phyloP scores from a whole-genome alignment of 2,113 vertebrate genomes.

The Polypterus bichir region DNA sequence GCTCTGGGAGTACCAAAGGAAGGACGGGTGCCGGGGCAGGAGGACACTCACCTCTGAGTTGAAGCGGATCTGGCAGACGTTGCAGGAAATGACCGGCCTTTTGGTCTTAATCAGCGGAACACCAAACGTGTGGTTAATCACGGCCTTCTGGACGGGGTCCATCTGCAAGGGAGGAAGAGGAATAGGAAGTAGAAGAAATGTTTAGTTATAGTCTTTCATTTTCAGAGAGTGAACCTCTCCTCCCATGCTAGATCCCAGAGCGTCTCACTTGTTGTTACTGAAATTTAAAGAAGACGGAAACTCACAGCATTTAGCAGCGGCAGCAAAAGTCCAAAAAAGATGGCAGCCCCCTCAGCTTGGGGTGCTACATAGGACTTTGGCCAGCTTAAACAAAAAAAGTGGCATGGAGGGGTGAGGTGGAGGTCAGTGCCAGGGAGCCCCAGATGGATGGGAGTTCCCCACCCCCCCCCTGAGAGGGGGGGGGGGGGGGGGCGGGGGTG shows the following conservation, averaged over 20 bases:
- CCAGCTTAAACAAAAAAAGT: conserved; percentile 15
- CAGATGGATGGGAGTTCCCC: conserved; percentile 22
- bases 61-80: conserved; percentile 88
- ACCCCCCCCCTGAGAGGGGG: no score
- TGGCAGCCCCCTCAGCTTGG: no score
- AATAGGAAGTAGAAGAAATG: background rate
- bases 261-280: conserved; percentile 39
- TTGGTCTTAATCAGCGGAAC: conserved; percentile 74
- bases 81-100: conserved; percentile 79
- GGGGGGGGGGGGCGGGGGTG: no score
- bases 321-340: conserved; percentile 7
- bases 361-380: conserved; percentile 1
- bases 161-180: conserved; percentile 50
- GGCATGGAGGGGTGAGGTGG: conserved; percentile 7
- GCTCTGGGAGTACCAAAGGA: no score
- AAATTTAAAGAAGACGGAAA: conserved; percentile 17
- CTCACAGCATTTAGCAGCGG: conserved; percentile 25
- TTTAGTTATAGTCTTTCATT: background rate
- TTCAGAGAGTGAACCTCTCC: background rate
- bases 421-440: background rate
- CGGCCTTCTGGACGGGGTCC: conserved; percentile 86
- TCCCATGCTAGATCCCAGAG: conserved; percentile 20
- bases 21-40: no score
- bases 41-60: conserved; percentile 72
- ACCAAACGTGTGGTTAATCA: conserved; percentile 79